A percentile compares a stretch with the other conserved stretches of the same genome.
Conservation (phyloP, 2,113 vertebrate genomes). For the Haemorhous mexicanus region DNA sequence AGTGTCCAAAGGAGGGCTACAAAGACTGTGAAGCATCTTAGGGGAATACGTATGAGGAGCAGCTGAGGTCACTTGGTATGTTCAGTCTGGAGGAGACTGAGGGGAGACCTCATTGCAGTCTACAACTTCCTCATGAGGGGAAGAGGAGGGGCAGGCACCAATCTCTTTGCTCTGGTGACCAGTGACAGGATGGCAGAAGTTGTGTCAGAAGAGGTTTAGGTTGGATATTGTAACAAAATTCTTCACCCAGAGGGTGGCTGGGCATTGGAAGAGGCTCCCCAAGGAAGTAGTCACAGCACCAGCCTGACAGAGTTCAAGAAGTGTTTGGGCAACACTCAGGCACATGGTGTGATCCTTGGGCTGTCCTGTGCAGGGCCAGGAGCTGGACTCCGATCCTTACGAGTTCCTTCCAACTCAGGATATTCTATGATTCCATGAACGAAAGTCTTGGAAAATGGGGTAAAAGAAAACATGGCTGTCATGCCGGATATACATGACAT, state of each 20-base stretch:
- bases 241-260: background rate
- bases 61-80: background rate
- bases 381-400: background rate
- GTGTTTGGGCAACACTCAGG: background rate
- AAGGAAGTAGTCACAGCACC: background rate
- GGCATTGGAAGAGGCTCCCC: background rate
- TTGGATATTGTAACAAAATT: background rate
- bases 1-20: background rate
- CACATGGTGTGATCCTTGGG: background rate
- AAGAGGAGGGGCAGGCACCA: background rate
- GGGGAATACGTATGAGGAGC: rapidly evolving
- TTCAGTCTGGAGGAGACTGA: background rate
- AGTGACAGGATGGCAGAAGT: background rate
- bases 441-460: background rate
- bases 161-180: background rate
- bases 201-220: background rate
- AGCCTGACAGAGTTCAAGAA: background rate
- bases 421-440: background rate
- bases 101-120: background rate
- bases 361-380: background rate
- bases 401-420: background rate
- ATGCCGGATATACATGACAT: background rate
- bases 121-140: background rate
- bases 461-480: background rate
- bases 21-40: background rate